Evolutionary conservation across 2,888 invertebrate genomes (phyloP), one percentile per base, ranked within the genome.

Genomic region (Coremacera marginata): DNA sequence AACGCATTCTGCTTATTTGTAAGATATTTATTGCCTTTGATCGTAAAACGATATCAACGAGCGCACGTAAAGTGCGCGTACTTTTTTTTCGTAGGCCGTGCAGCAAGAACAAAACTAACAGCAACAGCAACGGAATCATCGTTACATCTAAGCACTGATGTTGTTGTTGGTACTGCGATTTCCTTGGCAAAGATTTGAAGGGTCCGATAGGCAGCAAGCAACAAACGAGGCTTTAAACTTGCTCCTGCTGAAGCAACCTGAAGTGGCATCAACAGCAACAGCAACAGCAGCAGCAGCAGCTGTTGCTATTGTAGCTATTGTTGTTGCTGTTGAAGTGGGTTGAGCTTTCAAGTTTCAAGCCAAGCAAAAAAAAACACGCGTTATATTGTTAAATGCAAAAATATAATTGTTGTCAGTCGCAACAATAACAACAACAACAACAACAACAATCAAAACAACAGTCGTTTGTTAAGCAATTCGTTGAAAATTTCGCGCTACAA

Each of bases 1-100:
- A 86, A 86, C 87, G 87, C 88, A 88, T 88, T 89, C 87, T 88
- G 88, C 88, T 88, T 89, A 89, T 89, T 89, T 89, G 89, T 89
- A 89, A 89, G 88, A 89, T 89, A 89, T 89, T 89, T 89, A 89
- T 89, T 89, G 89, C 89, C 88, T 86, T 86, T 86, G 89, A 89
- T 89, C 88, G 88, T 83, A 82, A 84, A 84, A 83, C 85, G 89
- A 89, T 89, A 89, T 88, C 86, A 81, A 83, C 82, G 44, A 44
- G 82, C 86, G 88, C 88, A 88, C 88, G 86, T 87, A 87, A 86
- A 87, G 87, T 86, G 87, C 87, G 82, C 77, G 75, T 72, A 76
- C 44, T 62, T 78, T 79, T 78, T 79, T 76, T 78, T 60, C 77
- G 79, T 79, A 70, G 79, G 76, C 70, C n/a, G 71, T 37, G 25